These are phyloP conservation scores for Agrilus mali DNA, from an alignment of 2,888 invertebrate species.

Conservation along the genomic window DNA sequence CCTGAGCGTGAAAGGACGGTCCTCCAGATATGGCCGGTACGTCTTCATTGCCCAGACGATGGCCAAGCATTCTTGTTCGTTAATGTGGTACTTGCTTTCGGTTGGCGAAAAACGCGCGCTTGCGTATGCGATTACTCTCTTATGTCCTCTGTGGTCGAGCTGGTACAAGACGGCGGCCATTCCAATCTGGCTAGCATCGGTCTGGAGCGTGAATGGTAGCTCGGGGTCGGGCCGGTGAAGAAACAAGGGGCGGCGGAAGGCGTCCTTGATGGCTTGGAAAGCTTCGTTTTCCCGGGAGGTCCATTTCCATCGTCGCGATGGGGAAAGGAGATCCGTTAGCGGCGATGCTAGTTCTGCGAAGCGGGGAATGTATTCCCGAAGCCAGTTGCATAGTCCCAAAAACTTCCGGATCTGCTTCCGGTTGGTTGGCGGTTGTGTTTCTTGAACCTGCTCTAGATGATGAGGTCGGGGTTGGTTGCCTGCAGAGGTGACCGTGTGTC, in stretches of 20 bases:
- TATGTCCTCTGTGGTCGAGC: neutral
- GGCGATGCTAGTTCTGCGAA: constrained; percentile 13
- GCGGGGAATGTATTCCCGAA: constrained; percentile 16
- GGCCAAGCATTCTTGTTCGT: constrained; percentile 17
- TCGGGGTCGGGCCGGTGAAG: constrained; percentile 12
- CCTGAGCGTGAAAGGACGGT: constrained; percentile 11
- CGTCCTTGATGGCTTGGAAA: constrained; percentile 9
- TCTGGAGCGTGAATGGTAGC: constrained; percentile 13
- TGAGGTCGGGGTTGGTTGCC: neutral
- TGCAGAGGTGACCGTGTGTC: constrained; percentile 3
- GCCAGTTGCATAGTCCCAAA: constrained; percentile 17
- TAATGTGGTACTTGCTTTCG: constrained; percentile 14
- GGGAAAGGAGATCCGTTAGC: constrained; percentile 12
- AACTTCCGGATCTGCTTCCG: constrained; percentile 12
- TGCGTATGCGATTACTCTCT: constrained; percentile 12
- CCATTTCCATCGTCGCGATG: constrained; percentile 9
- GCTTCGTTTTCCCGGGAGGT: constrained; percentile 3
- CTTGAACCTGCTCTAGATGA: neutral
- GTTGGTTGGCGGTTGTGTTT: constrained; percentile 2
- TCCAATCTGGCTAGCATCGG: constrained; percentile 14
- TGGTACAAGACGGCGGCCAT: constrained; percentile 18
- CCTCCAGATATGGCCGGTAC: constrained; percentile 15
- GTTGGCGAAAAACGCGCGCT: constrained; percentile 9
- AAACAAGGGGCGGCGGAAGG: constrained; percentile 8
- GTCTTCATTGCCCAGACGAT: constrained; percentile 16